These are phyloP conservation scores for Otocyon megalotis DNA, from an alignment of 2,113 vertebrate genomes.

Conservation along the genomic window DNA sequence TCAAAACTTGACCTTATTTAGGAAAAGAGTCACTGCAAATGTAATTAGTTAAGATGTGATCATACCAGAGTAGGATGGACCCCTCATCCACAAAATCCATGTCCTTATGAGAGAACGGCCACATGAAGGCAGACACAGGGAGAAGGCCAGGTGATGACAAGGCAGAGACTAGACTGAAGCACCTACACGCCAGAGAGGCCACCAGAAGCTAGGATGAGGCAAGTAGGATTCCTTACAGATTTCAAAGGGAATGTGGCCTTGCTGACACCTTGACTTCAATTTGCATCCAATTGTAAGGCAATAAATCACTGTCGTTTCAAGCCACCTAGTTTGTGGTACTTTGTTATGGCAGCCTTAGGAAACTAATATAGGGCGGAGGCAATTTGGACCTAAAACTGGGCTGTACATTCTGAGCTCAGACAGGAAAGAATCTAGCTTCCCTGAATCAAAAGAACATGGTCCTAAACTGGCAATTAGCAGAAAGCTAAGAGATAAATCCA, in stretches of 20 bases:
- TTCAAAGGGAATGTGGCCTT: neutral
- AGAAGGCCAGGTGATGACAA: neutral
- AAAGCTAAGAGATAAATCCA: conserved; percentile 15
- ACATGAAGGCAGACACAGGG: neutral
- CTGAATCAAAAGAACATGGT: conserved; percentile 25
- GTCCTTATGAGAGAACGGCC: neutral
- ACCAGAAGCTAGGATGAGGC: neutral
- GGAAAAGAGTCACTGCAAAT: neutral
- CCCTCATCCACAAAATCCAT: neutral
- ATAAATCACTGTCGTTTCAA: neutral
- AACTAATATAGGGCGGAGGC: neutral
- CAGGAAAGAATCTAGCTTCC: neutral
- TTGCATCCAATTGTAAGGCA: neutral
- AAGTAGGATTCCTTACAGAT: neutral
- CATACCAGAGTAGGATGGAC: neutral
- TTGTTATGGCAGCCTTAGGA: neutral
- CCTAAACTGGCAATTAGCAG: neutral
- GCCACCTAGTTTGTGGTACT: neutral
- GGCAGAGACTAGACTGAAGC: neutral
- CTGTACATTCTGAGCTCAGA: neutral
- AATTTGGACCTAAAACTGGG: neutral
- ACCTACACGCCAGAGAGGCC: neutral
- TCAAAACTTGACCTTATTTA: neutral
- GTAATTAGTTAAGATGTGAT: neutral
- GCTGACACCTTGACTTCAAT: neutral